Conservation (phyloP, 1,140 invertebrate genomes). For the Drosophila gunungcola region DNA sequence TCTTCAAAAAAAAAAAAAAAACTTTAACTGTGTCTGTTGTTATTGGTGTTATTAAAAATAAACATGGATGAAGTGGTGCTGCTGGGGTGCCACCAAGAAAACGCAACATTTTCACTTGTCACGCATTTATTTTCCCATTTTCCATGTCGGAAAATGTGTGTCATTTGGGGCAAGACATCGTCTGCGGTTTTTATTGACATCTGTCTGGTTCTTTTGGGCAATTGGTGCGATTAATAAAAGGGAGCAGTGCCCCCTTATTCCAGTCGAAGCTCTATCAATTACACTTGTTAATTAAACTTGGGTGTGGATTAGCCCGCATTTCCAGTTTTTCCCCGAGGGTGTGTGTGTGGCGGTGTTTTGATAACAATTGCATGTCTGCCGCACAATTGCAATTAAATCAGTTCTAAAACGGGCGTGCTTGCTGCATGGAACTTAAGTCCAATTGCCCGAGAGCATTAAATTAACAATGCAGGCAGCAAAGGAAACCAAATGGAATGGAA, state of each 20-base stretch:
- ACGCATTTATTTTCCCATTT: constrained; percentile 59
- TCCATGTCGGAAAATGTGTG: constrained; percentile 62
- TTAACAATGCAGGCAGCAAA: constrained; percentile 57
- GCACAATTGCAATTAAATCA: constrained; percentile 79
- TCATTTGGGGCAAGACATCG: constrained; percentile 39
- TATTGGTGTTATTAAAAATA: constrained; percentile 67
- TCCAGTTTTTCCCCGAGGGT: constrained; percentile 18
- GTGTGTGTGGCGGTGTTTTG: constrained; percentile 51
- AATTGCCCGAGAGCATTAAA: constrained; percentile 57
- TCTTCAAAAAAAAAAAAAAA: constrained; percentile 46
- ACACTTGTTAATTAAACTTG: constrained; percentile 75
- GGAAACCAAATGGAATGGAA: constrained; percentile 28
- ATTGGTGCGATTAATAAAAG: constrained; percentile 63
- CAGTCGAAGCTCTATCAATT: constrained; percentile 65
- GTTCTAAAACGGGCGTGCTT: constrained; percentile 69
- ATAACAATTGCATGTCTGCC: constrained; percentile 76
- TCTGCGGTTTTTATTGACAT: constrained; percentile 67
- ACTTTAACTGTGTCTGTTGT: constrained; percentile 34
- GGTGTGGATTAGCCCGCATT: constrained; percentile 73
- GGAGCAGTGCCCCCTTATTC: constrained; percentile 26
- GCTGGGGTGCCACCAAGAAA: constrained; percentile 29
- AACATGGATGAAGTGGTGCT: constrained; percentile 40
- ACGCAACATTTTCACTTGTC: constrained; percentile 71
- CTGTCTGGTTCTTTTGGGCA: constrained; percentile 33
- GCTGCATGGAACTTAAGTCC: constrained; percentile 39